These are phyloP conservation scores for Vireo griseus DNA, from an alignment of 2,797 vertebrate genomes.

Conservation along the genomic window DNA sequence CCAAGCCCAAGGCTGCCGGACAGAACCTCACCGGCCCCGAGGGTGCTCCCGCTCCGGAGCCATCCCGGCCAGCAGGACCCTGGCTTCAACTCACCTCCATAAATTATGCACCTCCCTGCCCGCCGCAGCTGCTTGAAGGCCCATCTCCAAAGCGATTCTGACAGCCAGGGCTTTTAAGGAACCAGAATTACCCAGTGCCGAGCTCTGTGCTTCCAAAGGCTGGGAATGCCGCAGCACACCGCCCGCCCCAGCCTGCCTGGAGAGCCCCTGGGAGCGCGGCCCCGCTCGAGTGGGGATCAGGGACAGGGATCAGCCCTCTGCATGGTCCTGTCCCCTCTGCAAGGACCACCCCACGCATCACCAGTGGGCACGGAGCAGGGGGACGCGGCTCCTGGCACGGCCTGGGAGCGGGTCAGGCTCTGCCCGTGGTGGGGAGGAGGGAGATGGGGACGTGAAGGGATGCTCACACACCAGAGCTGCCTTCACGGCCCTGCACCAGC, in stretches of 20 bases:
- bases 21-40: neutral
- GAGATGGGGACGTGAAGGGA: neutral
- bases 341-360: fast-evolving
- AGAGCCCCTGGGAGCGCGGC: fast-evolving
- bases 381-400: neutral
- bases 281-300: fast-evolving
- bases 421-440: neutral
- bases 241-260: neutral
- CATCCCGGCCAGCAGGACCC: neutral
- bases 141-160: constrained; percentile 59
- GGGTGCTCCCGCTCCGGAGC: neutral
- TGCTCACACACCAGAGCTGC: neutral
- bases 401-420: neutral
- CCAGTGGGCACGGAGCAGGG: fast-evolving
- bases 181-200: constrained; percentile 18
- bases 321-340: neutral
- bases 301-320: neutral
- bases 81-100: constrained; percentile 38
- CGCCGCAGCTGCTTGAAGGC: constrained; percentile 30
- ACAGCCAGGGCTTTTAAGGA: constrained; percentile 66
- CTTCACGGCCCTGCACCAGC: neutral
- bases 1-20: neutral
- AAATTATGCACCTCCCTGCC: constrained; percentile 53
- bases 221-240: neutral
- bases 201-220: neutral